Evolutionary conservation across 2,888 invertebrate species (phyloP).

Genomic region (Cryptus viduatorius): DNA sequence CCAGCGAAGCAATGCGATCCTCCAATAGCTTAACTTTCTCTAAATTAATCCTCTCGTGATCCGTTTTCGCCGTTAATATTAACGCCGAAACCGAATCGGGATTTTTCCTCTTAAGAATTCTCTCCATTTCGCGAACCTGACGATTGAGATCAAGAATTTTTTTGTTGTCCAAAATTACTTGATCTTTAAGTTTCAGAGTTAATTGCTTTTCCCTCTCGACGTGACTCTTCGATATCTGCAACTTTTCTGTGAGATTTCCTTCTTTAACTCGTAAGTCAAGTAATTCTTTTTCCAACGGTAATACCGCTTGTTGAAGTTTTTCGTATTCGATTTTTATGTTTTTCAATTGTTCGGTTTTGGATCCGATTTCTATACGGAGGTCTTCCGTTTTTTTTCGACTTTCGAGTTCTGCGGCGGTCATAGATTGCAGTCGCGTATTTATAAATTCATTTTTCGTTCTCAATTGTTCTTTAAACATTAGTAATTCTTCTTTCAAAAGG

Average conservation of each 20-base stretch:
- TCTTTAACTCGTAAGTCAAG: constrained; percentile 79
- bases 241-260: constrained; percentile 77
- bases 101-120: constrained; percentile 92
- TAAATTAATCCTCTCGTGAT: constrained; percentile 78
- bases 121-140: constrained; percentile 94
- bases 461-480: constrained; percentile 82
- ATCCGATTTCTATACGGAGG: constrained; percentile 79
- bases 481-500: constrained; percentile 79
- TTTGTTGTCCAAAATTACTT: constrained; percentile 84
- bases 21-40: constrained; percentile 87
- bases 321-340: constrained; percentile 78
- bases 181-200: constrained; percentile 82
- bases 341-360: constrained; percentile 81
- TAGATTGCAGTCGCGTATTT: constrained; percentile 79
- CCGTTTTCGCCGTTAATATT: constrained; percentile 85
- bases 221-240: constrained; percentile 78
- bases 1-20: constrained; percentile 90
- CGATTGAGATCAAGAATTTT: constrained; percentile 91
- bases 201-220: constrained; percentile 82
- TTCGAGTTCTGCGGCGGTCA: constrained; percentile 79
- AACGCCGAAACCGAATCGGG: constrained; percentile 93
- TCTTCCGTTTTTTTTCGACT: constrained; percentile 82
- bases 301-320: constrained; percentile 77
- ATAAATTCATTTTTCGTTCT: constrained; percentile 82
- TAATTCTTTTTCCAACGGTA: constrained; percentile 81